phyloP scores from a whole-genome alignment of 2,113 vertebrate genomes.

The Gorsachius goisagi region DNA sequence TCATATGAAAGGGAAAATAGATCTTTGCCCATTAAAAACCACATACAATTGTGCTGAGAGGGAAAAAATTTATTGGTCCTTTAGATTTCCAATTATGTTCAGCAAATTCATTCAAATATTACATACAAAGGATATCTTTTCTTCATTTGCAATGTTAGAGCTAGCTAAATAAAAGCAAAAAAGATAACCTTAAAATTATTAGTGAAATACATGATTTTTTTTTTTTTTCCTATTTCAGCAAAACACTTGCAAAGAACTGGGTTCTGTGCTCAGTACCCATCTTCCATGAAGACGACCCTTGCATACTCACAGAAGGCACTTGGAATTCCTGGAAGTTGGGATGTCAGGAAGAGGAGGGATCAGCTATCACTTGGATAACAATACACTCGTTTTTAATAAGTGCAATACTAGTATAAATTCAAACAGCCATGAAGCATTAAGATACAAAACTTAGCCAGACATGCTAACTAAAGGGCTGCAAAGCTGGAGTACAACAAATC shows the following conservation, averaged over 20 bases:
- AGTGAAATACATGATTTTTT: not conserved
- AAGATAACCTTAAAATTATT: not conserved
- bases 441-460: not conserved
- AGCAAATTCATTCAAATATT: not conserved
- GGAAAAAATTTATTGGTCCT: slow-evolving; percentile 41
- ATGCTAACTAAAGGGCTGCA: slow-evolving; percentile 10
- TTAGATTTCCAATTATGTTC: not conserved
- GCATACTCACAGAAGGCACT: slow-evolving; percentile 7
- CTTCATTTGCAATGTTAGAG: slow-evolving; percentile 34
- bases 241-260: not conserved
- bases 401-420: not conserved
- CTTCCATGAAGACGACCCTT: not conserved
- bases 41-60: not conserved
- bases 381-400: not conserved
- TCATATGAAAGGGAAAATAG: not conserved
- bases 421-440: not conserved
- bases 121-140: not conserved
- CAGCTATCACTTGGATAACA: not conserved
- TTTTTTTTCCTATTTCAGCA: not conserved
- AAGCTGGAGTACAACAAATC: not conserved
- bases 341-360: not conserved
- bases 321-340: not conserved
- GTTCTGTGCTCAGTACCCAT: not conserved
- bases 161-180: slow-evolving; percentile 8
- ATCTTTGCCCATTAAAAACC: not conserved